Conservation (phyloP, 2,888 invertebrate genomes). For the Xylota segnis region DNA sequence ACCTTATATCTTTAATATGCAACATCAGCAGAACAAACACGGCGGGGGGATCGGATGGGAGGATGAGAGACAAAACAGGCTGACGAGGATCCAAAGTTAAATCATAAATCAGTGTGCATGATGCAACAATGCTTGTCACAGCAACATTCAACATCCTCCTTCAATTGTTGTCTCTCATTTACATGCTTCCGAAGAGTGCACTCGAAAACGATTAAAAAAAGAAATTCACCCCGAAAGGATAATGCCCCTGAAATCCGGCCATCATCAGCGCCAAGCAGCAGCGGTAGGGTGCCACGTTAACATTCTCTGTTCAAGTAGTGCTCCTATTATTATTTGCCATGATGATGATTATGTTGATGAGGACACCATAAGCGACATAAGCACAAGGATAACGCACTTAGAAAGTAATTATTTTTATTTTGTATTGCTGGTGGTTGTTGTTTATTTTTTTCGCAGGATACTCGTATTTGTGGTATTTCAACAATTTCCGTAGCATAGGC, state of each 20-base stretch:
- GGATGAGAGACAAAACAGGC: slow-evolving; percentile 1
- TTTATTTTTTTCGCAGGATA: slow-evolving; percentile 1
- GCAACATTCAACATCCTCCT: slow-evolving; percentile 54
- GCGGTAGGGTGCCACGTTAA: slow-evolving; percentile 37
- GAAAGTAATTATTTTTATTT: slow-evolving; percentile 67
- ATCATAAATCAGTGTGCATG: slow-evolving; percentile 41
- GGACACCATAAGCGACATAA: slow-evolving; percentile 44
- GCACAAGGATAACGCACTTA: slow-evolving; percentile 65
- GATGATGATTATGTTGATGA: slow-evolving; percentile 48
- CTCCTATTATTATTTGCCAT: slow-evolving; percentile 47
- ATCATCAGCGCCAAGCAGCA: slow-evolving; percentile 49
- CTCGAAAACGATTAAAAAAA: slow-evolving; percentile 51
- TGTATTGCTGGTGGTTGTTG: slow-evolving; percentile 6
- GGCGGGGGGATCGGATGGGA: too few relatives aligned
- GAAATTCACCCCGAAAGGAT: slow-evolving; percentile 60
- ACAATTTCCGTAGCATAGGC: not conserved
- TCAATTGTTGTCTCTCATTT: slow-evolving; percentile 50
- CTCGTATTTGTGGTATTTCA: not conserved
- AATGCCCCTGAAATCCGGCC: slow-evolving; percentile 65
- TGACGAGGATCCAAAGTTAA: slow-evolving; percentile 40
- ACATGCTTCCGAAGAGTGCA: slow-evolving; percentile 58
- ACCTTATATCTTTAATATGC: slow-evolving; percentile 33
- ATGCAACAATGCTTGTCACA: slow-evolving; percentile 68
- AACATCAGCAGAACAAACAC: slow-evolving; percentile 4
- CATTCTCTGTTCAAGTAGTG: slow-evolving; percentile 52